Evolutionary conservation across 1,140 invertebrate genomes (phyloP).

Genomic region (Leptonema lineaticorne): DNA sequence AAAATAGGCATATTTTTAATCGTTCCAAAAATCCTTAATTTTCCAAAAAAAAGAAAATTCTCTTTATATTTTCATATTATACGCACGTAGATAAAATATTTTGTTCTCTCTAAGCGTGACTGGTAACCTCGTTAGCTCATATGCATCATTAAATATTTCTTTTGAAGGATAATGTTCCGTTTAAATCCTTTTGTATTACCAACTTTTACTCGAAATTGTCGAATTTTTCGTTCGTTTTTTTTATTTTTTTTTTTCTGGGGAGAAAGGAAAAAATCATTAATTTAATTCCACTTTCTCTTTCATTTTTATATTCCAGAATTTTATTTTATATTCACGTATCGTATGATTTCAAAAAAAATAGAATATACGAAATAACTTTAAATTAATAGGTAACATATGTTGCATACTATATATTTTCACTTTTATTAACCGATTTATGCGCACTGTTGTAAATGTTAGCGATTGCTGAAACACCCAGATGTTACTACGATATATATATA

Average conservation of each 20-base stretch:
- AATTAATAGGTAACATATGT: too few relatives aligned
- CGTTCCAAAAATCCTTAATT: too few relatives aligned
- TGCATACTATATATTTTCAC: background rate
- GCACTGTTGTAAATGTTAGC: background rate
- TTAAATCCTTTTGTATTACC: background rate
- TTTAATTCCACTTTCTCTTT: too few relatives aligned
- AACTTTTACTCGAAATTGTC: background rate
- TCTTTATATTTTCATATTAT: too few relatives aligned
- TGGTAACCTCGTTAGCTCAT: background rate
- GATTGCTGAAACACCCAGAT: background rate
- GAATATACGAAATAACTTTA: too few relatives aligned
- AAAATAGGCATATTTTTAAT: too few relatives aligned
- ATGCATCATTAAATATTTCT: slow-evolving; percentile 1
- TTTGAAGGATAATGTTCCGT: slow-evolving; percentile 14
- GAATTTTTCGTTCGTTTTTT: background rate
- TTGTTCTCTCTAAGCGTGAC: background rate
- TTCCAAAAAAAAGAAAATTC: too few relatives aligned
- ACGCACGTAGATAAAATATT: background rate
- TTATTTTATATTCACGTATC: too few relatives aligned
- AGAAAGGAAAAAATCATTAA: too few relatives aligned
- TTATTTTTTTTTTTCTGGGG: too few relatives aligned
- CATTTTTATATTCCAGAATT: too few relatives aligned
- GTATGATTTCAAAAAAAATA: too few relatives aligned
- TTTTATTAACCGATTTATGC: background rate
- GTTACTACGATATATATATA: background rate